Base-by-base conservation (phyloP, 2,888 invertebrate genomes). In the Zygogramma bicolorata region DNA sequence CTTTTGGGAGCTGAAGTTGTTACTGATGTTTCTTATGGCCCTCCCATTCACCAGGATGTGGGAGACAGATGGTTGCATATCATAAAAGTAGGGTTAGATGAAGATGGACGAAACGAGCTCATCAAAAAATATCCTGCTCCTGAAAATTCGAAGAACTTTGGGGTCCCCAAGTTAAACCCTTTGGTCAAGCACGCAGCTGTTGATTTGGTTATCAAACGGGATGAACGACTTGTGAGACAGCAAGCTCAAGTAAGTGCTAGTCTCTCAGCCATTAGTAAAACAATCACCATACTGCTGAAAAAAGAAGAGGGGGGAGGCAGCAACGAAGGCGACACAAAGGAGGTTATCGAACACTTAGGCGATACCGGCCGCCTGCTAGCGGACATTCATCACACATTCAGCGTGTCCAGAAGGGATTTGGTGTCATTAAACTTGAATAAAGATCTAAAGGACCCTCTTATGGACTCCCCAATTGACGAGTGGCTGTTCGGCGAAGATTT, bases 401-500 rank as follows among this genome's bases (percentile, higher is more conserved):
- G 49, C 42, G 46, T 46, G 31, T 42, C 71, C 18, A 25, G 68
- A 40, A 57, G 62, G 29, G 65, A 68, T 10, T 34, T 74, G 10
- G 57, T 68, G 2, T 46, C 57, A 10, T 6, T 65, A n/a, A 63
- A 72, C 60, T 46, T 74, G 18, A 68, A 74, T 40, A 71, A 71
- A 18, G 46, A 68, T 10, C 53, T 59, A 42, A 70, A 68, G 40
- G 70, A 70, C 6, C 70, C 68, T 29, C 29, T 74, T 8, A 49
- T n/a, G 7, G 57, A 63, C 8, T 31, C 63, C 53, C 25, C 62
- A n/a, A 13, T 49, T 3, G 74, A 74, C 31, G 60, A 59, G 29
- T 68, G 63, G 67, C 65, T 74, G 10, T 74, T 70, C 42, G 74
- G 74, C 10, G 57, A 57, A 63, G 46, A 74, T 34, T 66, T 74